These are phyloP conservation scores for Drosophila ogumai DNA, from an alignment of 1,140 invertebrate genomes.

Conservation along the genomic window DNA sequence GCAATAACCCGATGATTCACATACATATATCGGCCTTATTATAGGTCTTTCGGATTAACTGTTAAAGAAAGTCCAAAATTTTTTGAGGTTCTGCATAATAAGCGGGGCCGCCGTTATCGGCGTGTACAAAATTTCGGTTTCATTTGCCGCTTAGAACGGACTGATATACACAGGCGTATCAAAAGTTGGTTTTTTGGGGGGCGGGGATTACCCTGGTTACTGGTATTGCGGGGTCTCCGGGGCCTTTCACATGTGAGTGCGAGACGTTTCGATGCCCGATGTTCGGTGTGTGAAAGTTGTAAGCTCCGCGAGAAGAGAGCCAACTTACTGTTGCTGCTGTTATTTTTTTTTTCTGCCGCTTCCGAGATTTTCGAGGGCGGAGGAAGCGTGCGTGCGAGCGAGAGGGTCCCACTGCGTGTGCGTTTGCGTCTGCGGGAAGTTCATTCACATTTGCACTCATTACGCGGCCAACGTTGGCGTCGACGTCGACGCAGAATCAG, in stretches of 20 bases:
- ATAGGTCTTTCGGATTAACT: constrained; percentile 4
- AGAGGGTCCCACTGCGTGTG: constrained; percentile 63
- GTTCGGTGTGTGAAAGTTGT: constrained; percentile 72
- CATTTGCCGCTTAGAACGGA: constrained; percentile 54
- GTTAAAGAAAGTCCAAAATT: constrained; percentile 34
- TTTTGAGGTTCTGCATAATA: constrained; percentile 32
- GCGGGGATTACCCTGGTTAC: constrained; percentile 23
- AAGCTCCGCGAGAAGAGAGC: constrained; percentile 49
- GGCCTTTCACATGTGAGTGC: constrained; percentile 62
- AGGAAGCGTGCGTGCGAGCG: constrained; percentile 29
- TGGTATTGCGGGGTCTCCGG: constrained; percentile 9
- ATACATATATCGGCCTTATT: not conserved
- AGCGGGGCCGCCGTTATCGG: constrained; percentile 37
- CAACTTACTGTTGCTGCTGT: constrained; percentile 38
- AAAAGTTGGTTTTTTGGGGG: constrained; percentile 27
- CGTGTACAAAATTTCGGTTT: constrained; percentile 53
- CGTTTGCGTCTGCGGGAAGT: constrained; percentile 76
- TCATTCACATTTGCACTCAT: constrained; percentile 83
- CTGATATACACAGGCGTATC: constrained; percentile 24
- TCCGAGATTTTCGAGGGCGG: constrained; percentile 56
- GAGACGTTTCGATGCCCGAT: constrained; percentile 48
- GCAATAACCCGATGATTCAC: not conserved
- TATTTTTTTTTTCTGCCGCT: constrained; percentile 18
- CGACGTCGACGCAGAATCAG: constrained; percentile 17
- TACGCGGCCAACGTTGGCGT: constrained; percentile 66